Conservation (phyloP, 2,113 vertebrate genomes). For the Chlorocebus sabaeus region DNA sequence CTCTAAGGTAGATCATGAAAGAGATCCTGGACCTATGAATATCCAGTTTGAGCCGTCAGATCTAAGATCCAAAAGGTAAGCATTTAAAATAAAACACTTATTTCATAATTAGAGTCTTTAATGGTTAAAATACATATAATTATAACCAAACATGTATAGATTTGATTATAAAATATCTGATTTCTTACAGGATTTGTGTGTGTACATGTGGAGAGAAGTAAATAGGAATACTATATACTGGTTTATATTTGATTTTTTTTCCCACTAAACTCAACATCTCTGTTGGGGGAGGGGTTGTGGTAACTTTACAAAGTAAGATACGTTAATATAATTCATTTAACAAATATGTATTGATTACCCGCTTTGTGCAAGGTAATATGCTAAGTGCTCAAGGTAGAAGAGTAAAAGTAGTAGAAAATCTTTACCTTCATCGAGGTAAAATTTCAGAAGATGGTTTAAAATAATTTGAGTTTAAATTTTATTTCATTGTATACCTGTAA, state of each 20-base stretch:
- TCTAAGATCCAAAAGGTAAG: slow-evolving; percentile 82
- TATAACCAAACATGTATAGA: neutral
- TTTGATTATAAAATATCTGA: neutral
- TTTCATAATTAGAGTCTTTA: slow-evolving; percentile 4
- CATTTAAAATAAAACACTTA: neutral
- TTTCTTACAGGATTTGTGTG: neutral
- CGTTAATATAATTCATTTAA: neutral
- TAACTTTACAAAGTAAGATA: slow-evolving; percentile 33
- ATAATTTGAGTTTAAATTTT: slow-evolving; percentile 13
- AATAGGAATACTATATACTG: neutral
- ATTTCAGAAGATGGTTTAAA: neutral
- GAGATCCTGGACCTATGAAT: slow-evolving; percentile 78
- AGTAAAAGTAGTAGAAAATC: neutral
- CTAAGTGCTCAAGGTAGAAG: neutral
- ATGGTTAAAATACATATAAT: neutral
- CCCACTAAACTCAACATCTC: neutral
- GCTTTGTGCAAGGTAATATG: neutral
- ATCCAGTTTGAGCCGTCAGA: slow-evolving; percentile 84
- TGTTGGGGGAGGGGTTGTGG: neutral
- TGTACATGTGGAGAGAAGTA: neutral
- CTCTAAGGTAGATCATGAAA: slow-evolving; percentile 75
- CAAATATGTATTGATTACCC: neutral
- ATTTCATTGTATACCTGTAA: neutral
- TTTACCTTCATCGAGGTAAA: neutral
- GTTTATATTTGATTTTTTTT: neutral